Conservation (phyloP, 2,888 invertebrate genomes). For the Eilema sororculum region DNA sequence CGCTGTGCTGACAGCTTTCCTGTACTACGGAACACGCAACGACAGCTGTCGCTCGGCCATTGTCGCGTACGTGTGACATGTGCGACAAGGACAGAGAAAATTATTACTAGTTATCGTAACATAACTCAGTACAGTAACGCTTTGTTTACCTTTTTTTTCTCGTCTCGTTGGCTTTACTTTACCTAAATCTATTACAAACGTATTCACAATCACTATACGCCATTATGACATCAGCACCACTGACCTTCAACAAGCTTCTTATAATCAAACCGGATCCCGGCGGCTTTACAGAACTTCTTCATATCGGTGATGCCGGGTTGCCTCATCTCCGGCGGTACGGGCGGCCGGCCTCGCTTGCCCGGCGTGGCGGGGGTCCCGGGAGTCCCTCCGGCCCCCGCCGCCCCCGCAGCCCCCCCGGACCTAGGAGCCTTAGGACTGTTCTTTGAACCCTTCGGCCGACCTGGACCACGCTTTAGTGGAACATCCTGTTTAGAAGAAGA, state of each 20-base stretch:
- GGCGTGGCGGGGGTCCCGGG: slow-evolving; percentile 47
- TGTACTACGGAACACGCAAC: too few species aligned
- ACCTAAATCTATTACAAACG: too few species aligned
- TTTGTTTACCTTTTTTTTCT: too few species aligned
- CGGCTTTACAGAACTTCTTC: slow-evolving; percentile 85
- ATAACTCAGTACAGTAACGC: too few species aligned
- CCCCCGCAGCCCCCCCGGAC: slow-evolving; percentile 18
- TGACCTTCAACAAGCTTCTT: slow-evolving; percentile 83
- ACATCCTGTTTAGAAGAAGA: slow-evolving; percentile 56
- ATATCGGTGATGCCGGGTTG: slow-evolving; percentile 83
- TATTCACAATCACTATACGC: too few species aligned
- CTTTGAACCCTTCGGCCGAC: slow-evolving; percentile 80
- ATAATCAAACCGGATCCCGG: slow-evolving; percentile 83
- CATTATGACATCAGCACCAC: slow-evolving; percentile 7
- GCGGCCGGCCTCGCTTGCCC: slow-evolving; percentile 76
- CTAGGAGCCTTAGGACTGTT: slow-evolving; percentile 59
- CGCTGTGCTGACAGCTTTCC: too few species aligned
- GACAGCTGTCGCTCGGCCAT: too few species aligned
- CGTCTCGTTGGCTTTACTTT: too few species aligned
- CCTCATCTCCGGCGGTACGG: slow-evolving; percentile 79
- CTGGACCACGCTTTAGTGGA: slow-evolving; percentile 77
- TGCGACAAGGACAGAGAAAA: too few species aligned
- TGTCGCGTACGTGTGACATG: too few species aligned
- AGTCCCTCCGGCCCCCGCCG: slow-evolving; percentile 26
- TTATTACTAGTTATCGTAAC: too few species aligned